Conservation (phyloP, 2,113 vertebrate species). For the Gallinago media region DNA sequence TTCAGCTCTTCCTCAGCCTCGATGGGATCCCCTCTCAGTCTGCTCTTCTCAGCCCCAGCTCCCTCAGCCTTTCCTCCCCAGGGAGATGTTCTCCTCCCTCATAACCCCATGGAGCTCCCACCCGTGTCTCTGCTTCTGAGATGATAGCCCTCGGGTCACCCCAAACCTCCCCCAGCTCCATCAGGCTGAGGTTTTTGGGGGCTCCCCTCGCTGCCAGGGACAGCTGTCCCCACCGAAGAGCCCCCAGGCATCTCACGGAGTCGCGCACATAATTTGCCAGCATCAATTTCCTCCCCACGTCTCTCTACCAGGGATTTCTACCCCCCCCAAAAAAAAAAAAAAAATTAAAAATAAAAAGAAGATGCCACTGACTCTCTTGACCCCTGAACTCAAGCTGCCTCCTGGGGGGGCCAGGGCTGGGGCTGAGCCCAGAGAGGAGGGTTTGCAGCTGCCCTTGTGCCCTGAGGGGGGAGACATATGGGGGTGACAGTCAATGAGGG, state of each 20-base stretch:
- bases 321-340: neutral
- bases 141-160: rapidly evolving
- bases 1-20: too few species aligned
- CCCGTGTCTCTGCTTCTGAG: too few species aligned
- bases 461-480: constrained; percentile 23
- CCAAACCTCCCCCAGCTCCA: neutral
- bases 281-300: neutral
- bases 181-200: neutral
- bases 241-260: neutral
- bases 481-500: neutral
- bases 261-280: neutral
- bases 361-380: constrained; percentile 32
- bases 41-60: neutral
- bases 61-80: neutral
- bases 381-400: constrained; percentile 32
- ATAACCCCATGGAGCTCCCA: neutral
- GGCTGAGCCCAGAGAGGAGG: constrained; percentile 24
- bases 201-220: neutral
- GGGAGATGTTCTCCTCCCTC: neutral
- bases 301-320: neutral
- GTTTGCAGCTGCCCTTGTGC: constrained; percentile 57
- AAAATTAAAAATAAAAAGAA: neutral
- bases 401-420: neutral
- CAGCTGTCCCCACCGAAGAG: neutral
- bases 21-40: neutral